A percentile compares a stretch with the other conserved stretches of the same genome.
Conservation (phyloP, 2,888 invertebrate genomes). For the Andrena dorsata region DNA sequence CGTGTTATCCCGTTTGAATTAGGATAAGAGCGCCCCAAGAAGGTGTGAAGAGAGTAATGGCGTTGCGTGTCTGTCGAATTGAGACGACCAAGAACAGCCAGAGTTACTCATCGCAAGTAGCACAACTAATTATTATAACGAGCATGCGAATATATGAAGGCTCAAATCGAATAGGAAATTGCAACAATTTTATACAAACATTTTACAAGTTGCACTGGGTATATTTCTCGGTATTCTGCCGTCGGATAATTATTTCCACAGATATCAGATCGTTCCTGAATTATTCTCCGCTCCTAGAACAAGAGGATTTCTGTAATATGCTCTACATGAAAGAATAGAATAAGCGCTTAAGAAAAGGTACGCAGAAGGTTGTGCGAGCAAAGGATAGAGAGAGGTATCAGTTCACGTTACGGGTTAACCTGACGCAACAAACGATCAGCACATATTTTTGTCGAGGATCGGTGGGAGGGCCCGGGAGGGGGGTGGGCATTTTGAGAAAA, state of each 20-base stretch:
- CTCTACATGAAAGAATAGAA: slow-evolving; percentile 37
- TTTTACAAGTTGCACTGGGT: slow-evolving; percentile 10
- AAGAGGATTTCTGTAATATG: slow-evolving; percentile 41
- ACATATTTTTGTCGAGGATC: neutral
- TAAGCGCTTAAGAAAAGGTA: slow-evolving; percentile 19
- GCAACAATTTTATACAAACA: slow-evolving; percentile 9
- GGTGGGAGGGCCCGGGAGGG: neutral
- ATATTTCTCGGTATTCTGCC: slow-evolving; percentile 17
- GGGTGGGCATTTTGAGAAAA: slow-evolving; percentile 14
- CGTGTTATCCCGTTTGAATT: slow-evolving; percentile 49
- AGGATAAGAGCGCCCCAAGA: slow-evolving; percentile 51
- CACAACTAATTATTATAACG: slow-evolving; percentile 43
- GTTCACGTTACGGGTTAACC: slow-evolving; percentile 17
- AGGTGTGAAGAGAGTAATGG: slow-evolving; percentile 61
- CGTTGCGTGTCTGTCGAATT: slow-evolving; percentile 45
- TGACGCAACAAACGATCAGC: neutral
- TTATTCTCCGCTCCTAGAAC: slow-evolving; percentile 12
- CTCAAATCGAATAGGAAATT: slow-evolving; percentile 31
- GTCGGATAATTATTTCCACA: slow-evolving; percentile 60
- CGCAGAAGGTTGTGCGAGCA: slow-evolving; percentile 4
- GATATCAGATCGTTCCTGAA: slow-evolving; percentile 40
- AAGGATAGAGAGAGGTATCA: slow-evolving; percentile 29
- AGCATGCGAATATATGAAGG: slow-evolving; percentile 46
- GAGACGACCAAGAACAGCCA: slow-evolving; percentile 34
- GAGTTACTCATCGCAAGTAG: slow-evolving; percentile 51